phyloP scores from a whole-genome alignment of 2,888 invertebrate genomes.

The Meiosimyza decipiens region DNA sequence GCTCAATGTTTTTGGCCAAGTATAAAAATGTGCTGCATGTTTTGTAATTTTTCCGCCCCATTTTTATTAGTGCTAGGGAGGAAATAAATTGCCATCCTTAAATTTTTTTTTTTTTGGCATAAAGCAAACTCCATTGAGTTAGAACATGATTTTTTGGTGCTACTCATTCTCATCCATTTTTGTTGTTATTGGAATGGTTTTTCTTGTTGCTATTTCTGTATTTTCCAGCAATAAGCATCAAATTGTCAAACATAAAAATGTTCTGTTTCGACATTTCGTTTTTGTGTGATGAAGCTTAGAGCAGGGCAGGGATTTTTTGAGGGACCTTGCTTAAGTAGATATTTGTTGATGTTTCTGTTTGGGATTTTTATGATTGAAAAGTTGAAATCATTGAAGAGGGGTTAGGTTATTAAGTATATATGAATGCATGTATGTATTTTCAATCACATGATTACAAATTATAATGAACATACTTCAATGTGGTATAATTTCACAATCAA shows the following conservation, averaged over 20 bases:
- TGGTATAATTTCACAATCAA: too few relatives aligned
- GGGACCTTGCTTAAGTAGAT: neutral
- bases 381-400: neutral
- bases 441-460: too few relatives aligned
- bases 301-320: too few relatives aligned
- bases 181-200: slow-evolving; percentile 13
- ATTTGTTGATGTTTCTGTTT: neutral
- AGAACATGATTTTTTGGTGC: slow-evolving; percentile 11
- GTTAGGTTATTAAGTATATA: neutral
- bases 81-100: neutral
- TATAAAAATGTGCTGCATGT: neutral
- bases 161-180: neutral
- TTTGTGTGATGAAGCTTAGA: neutral
- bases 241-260: slow-evolving; percentile 6
- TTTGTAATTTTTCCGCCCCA: neutral
- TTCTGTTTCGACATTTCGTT: neutral
- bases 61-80: neutral
- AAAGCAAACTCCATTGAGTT: slow-evolving; percentile 11
- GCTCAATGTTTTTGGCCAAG: slow-evolving; percentile 7
- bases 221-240: slow-evolving; percentile 6
- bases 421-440: too few relatives aligned
- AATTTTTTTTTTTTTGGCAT: neutral
- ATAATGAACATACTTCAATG: too few relatives aligned
- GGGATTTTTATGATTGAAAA: neutral
- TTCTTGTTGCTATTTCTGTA: neutral